A percentile compares a stretch with the other conserved stretches of the same genome.
Evolutionary conservation across 2,888 invertebrate species (phyloP).

Genomic region (Netelia inedita): DNA sequence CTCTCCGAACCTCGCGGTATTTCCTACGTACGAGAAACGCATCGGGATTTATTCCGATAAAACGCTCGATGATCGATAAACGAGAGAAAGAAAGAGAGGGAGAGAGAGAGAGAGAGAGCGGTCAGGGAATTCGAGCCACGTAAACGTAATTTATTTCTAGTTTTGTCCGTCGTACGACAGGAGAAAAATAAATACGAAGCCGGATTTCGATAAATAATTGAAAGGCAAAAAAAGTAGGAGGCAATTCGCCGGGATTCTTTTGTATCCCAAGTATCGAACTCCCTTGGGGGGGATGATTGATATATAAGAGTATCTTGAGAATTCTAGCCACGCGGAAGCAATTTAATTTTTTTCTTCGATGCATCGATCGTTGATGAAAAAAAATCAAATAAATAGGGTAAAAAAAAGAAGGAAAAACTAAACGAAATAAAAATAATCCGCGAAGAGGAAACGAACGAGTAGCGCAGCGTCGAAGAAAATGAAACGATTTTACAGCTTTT

Average conservation of each 20-base stretch:
- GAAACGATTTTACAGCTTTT: slow-evolving; percentile 3
- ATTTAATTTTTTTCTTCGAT: slow-evolving; percentile 22
- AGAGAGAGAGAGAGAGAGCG: neutral
- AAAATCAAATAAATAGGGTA: neutral
- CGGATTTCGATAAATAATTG: slow-evolving; percentile 5
- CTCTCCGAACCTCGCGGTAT: slow-evolving; percentile 22
- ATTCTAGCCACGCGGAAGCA: neutral
- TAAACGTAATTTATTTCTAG: slow-evolving; percentile 32
- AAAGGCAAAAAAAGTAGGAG: neutral
- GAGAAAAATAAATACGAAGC: neutral
- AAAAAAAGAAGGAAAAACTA: neutral
- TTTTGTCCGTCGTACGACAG: neutral
- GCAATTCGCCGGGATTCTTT: neutral
- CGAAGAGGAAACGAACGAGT: neutral
- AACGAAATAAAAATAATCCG: neutral
- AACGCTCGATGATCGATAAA: slow-evolving; percentile 44
- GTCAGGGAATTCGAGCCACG: slow-evolving; percentile 26
- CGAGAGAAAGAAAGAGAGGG: neutral
- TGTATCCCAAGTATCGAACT: slow-evolving; percentile 22
- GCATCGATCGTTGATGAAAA: slow-evolving; percentile 2
- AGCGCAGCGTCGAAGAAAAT: slow-evolving; percentile 4
- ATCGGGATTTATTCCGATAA: slow-evolving; percentile 1
- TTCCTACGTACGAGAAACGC: slow-evolving; percentile 21
- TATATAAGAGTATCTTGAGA: slow-evolving; percentile 32
- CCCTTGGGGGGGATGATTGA: slow-evolving; percentile 40